Evolutionary conservation across 2,888 invertebrate species (phyloP).

Genomic region (Pristionchus arcanus): DNA sequence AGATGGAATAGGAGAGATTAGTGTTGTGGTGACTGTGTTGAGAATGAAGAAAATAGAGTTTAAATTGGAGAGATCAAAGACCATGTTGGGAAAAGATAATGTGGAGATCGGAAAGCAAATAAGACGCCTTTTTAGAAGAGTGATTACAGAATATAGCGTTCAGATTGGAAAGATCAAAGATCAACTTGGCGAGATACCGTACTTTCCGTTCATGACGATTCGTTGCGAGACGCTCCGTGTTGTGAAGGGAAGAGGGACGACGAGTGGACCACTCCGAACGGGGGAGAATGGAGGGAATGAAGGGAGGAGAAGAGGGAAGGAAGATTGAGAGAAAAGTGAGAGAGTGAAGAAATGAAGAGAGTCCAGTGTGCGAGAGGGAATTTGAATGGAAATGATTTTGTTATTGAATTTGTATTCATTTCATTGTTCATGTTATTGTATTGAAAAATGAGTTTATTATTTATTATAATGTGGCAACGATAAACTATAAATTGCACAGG

Average conservation of each 20-base stretch:
- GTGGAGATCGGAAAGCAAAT: no score
- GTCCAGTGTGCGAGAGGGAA: background rate
- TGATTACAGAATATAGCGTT: no score
- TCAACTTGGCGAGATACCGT: background rate
- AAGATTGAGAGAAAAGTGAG: background rate
- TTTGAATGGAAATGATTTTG: background rate
- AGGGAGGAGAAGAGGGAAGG: background rate
- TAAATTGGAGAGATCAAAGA: no score
- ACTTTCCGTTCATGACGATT: constrained; percentile 44
- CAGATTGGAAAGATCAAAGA: background rate
- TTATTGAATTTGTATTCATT: background rate
- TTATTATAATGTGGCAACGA: background rate
- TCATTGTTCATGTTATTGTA: background rate
- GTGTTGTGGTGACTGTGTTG: no score
- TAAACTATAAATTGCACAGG: background rate
- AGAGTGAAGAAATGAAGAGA: background rate
- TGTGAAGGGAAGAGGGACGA: background rate
- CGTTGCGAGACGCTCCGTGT: constrained; percentile 22
- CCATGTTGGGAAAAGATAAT: no score
- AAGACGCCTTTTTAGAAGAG: no score
- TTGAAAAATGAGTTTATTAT: background rate
- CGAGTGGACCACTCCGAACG: background rate
- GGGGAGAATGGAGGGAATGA: background rate
- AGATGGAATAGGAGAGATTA: no score
- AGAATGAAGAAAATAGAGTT: no score